A percentile compares a stretch with the other conserved stretches of the same genome.
Evolutionary conservation across 2,888 invertebrate genomes (phyloP).

Genomic region (Thalpophila matura): DNA sequence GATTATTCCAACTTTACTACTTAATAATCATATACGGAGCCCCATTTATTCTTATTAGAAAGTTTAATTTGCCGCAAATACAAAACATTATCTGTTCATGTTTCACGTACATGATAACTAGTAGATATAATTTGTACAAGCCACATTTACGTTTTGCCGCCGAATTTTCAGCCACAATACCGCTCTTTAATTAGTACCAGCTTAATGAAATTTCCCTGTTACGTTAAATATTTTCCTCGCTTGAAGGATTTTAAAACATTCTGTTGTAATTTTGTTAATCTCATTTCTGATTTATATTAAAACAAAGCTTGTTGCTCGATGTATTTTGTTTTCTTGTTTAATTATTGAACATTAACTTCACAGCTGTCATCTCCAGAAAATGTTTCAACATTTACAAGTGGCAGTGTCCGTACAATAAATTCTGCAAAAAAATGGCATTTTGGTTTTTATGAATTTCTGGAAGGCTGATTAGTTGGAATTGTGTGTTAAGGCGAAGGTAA

Average conservation of each 20-base stretch:
- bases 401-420: conserved; percentile 28
- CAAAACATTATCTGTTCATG: conserved; percentile 34
- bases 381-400: conserved; percentile 47
- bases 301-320: conserved; percentile 38
- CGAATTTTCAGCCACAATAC: conserved; percentile 67
- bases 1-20: conserved; percentile 47
- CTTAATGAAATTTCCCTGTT: conserved; percentile 74
- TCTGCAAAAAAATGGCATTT: no score
- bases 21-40: conserved; percentile 40
- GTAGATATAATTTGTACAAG: conserved; percentile 64
- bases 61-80: conserved; percentile 33
- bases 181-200: conserved; percentile 73
- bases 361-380: conserved; percentile 50
- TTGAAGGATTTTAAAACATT: conserved; percentile 69
- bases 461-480: no score
- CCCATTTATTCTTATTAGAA: conserved; percentile 37
- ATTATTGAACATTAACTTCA: conserved; percentile 53
- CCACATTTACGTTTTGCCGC: conserved; percentile 61
- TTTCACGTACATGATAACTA: conserved; percentile 42
- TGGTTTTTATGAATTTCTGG: no score
- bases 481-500: no score
- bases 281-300: conserved; percentile 63
- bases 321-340: conserved; percentile 52
- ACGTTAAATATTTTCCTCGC: conserved; percentile 71
- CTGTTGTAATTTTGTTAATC: conserved; percentile 65